Evolutionary conservation across 1,140 invertebrate genomes (phyloP).

Genomic region (Sogatella furcifera): DNA sequence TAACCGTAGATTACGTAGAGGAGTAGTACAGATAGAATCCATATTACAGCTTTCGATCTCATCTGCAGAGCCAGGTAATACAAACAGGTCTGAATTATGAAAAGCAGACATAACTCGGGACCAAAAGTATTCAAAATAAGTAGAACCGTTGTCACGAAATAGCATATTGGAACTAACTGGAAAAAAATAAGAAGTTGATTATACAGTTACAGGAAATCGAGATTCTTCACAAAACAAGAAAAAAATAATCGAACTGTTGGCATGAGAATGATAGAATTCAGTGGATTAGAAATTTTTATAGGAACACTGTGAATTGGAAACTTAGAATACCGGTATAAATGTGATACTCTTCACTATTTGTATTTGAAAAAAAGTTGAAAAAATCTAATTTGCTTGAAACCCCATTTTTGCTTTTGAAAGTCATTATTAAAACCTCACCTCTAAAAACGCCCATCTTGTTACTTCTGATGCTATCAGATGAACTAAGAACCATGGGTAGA

Average conservation of each 20-base stretch:
- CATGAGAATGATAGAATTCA: background rate
- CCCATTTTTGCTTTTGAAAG: too few species aligned
- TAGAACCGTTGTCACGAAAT: slow-evolving; percentile 12
- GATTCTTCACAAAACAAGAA: background rate
- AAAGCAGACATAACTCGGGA: background rate
- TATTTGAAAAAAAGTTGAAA: too few species aligned
- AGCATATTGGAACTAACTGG: slow-evolving; percentile 14
- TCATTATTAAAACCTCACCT: slow-evolving; percentile 1
- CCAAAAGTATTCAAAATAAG: slow-evolving; percentile 7
- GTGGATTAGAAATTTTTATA: too few species aligned
- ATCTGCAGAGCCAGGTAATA: slow-evolving; percentile 8
- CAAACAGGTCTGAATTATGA: slow-evolving; percentile 9
- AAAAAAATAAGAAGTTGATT: slow-evolving; percentile 5
- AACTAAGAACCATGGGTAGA: slow-evolving; percentile 21
- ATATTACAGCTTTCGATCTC: slow-evolving; percentile 16
- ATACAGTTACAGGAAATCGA: background rate
- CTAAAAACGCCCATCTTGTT: slow-evolving; percentile 7
- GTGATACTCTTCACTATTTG: too few species aligned
- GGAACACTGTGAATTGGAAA: too few species aligned
- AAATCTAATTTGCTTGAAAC: too few species aligned
- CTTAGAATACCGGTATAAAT: too few species aligned
- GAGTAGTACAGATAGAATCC: slow-evolving; percentile 14
- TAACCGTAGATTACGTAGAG: background rate
- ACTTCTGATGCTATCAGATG: slow-evolving; percentile 17
- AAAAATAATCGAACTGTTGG: background rate